Evolutionary conservation across 2,888 invertebrate genomes (phyloP).

Genomic region (Xestia rhomboidea): DNA sequence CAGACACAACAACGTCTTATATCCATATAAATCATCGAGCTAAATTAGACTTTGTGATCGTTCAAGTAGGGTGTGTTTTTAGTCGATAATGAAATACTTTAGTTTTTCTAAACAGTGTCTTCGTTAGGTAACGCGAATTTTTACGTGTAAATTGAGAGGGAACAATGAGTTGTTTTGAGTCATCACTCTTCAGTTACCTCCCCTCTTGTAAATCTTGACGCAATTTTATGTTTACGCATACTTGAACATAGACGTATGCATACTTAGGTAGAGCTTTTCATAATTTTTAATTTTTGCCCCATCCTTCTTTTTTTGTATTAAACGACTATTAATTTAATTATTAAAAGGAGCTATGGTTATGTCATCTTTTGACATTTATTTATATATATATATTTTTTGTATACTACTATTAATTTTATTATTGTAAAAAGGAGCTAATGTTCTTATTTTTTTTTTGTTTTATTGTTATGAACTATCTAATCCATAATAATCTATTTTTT

Average conservation of each 20-base stretch:
- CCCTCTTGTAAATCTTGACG: constrained; percentile 39
- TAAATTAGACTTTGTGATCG: not conserved
- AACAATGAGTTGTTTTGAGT: constrained; percentile 74
- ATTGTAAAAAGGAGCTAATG: too few species aligned
- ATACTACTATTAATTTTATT: too few species aligned
- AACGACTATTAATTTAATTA: too few species aligned
- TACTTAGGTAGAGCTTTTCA: not conserved
- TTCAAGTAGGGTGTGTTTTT: constrained; percentile 41
- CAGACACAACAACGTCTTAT: constrained; percentile 77
- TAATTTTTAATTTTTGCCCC: too few species aligned
- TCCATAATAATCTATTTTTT: too few species aligned
- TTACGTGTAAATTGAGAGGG: constrained; percentile 77
- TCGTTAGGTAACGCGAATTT: constrained; percentile 79
- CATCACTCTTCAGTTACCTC: constrained; percentile 60
- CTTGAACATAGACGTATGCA: not conserved
- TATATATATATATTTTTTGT: too few species aligned
- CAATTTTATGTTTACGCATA: constrained; percentile 30
- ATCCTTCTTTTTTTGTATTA: too few species aligned
- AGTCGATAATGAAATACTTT: constrained; percentile 10
- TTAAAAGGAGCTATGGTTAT: too few species aligned
- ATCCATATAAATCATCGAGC: not conserved
- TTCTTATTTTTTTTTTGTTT: too few species aligned
- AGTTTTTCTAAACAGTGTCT: constrained; percentile 70
- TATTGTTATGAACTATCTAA: too few species aligned
- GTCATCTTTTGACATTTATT: too few species aligned